Conservation (phyloP, 2,888 invertebrate species). For the Trimorus sp. region DNA sequence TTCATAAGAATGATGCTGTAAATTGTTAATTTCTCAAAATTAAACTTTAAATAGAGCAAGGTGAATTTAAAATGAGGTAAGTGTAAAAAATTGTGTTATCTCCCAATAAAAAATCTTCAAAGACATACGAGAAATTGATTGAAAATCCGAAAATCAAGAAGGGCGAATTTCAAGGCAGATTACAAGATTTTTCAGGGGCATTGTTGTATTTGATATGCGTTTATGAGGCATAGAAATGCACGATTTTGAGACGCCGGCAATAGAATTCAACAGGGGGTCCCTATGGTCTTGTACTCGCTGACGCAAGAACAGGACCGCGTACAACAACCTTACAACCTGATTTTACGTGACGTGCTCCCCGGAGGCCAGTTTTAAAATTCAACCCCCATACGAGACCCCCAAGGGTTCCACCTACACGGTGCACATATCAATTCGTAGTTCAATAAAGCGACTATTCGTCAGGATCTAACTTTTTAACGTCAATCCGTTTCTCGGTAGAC, state of each 20-base stretch:
- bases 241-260: slow-evolving; percentile 61
- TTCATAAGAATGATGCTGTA: too few relatives aligned
- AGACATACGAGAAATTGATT: too few relatives aligned
- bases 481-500: slow-evolving; percentile 7
- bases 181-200: background rate
- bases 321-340: slow-evolving; percentile 74
- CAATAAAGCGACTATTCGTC: slow-evolving; percentile 64
- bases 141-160: too few relatives aligned
- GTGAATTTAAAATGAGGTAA: too few relatives aligned
- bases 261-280: slow-evolving; percentile 71
- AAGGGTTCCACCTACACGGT: slow-evolving; percentile 71
- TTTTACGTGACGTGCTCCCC: slow-evolving; percentile 78
- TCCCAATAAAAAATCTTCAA: too few relatives aligned
- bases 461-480: slow-evolving; percentile 25
- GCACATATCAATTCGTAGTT: slow-evolving; percentile 79
- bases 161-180: too few relatives aligned
- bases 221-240: slow-evolving; percentile 52
- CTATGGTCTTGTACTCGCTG: slow-evolving; percentile 77
- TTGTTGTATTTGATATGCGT: slow-evolving; percentile 45
- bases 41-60: too few relatives aligned
- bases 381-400: slow-evolving; percentile 76
- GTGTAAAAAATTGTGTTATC: too few relatives aligned
- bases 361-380: slow-evolving; percentile 81
- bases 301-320: slow-evolving; percentile 77
- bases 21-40: too few relatives aligned